Conservation (phyloP, 2,113 vertebrate species). For the Malaclemys terrapin region DNA sequence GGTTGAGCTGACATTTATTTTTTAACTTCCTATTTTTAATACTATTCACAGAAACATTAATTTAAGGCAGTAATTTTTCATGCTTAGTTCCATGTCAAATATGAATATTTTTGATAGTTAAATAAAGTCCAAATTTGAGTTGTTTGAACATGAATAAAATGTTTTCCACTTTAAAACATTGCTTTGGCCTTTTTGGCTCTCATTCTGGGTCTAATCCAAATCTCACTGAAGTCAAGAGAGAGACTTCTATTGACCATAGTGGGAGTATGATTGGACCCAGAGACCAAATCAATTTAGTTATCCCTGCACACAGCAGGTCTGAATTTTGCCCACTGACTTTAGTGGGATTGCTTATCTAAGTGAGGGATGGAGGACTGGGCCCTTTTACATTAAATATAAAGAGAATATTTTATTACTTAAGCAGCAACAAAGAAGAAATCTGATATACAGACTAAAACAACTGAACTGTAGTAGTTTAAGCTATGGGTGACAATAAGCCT, state of each 20-base stretch:
- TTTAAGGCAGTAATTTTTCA: background rate
- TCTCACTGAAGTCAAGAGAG: background rate
- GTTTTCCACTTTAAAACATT: background rate
- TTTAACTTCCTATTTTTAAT: background rate
- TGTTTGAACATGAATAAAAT: background rate
- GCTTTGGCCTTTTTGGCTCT: background rate
- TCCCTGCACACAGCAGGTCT: background rate
- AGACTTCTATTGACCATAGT: background rate
- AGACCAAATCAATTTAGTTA: background rate
- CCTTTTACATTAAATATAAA: background rate
- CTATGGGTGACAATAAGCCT: background rate
- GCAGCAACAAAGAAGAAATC: background rate
- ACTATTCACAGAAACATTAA: conserved; percentile 6
- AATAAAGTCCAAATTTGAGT: background rate
- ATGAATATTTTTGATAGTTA: background rate
- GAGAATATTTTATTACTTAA: background rate
- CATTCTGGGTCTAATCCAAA: background rate
- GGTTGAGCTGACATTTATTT: background rate
- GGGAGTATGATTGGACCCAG: background rate
- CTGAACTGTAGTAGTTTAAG: background rate
- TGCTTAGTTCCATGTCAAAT: background rate
- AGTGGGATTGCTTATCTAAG: background rate
- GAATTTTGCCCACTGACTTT: background rate
- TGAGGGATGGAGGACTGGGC: background rate
- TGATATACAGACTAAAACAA: background rate